These are phyloP conservation scores for Heterotilapia buettikoferi DNA, from an alignment of 2,113 vertebrate genomes.

Conservation along the genomic window DNA sequence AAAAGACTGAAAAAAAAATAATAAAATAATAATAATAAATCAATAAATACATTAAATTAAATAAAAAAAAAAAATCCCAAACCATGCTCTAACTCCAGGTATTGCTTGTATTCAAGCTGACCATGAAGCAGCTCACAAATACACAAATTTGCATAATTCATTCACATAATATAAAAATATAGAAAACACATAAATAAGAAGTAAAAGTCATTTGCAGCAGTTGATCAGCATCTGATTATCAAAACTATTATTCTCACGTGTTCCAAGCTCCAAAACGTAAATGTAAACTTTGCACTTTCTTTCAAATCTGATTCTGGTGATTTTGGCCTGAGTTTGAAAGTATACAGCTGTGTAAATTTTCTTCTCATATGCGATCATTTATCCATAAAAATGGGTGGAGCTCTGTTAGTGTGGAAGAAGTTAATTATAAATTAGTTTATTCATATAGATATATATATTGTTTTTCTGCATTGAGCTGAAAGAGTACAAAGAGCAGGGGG, in stretches of 20 bases:
- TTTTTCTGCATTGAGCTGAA: neutral
- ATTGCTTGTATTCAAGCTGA: conserved; percentile 37
- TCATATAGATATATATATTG: fast-evolving
- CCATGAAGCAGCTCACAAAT: neutral
- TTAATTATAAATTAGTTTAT: neutral
- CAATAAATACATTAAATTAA: neutral
- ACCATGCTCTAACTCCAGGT: conserved; percentile 14
- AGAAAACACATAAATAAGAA: neutral
- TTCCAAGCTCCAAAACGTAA: neutral
- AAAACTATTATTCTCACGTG: neutral
- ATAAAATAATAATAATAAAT: neutral
- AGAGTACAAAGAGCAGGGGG: neutral
- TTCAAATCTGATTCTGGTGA: neutral
- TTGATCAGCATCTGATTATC: neutral
- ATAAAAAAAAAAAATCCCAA: neutral
- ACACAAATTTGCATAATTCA: neutral
- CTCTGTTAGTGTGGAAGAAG: neutral
- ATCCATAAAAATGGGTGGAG: neutral
- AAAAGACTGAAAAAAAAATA: neutral
- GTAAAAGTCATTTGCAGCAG: neutral
- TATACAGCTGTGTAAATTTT: neutral
- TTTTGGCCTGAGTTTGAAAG: neutral
- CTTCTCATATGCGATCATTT: neutral
- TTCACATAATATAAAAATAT: neutral
- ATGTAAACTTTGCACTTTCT: neutral